Base-by-base conservation (phyloP, 2,797 vertebrate genomes). In the Enteromius afrohamiltoni region DNA sequence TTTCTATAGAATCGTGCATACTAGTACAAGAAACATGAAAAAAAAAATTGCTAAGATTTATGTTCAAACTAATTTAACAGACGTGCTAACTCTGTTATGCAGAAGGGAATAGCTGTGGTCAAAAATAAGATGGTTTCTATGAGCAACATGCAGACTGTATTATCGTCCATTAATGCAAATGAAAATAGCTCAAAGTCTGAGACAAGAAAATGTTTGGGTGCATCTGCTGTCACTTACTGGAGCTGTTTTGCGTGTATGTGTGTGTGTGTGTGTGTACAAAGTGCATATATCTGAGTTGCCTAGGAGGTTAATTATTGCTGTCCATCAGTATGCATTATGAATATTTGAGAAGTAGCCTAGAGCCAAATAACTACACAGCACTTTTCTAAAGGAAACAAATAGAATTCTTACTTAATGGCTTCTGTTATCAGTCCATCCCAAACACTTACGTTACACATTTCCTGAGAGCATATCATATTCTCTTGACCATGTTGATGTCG, bases 361-460 rank as follows among this genome's bases (percentile, higher is more conserved):
- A 42, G 68, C 62, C 75, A 82, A 80, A 73, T 40, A 70, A 26
- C 47, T 31, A 19, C 29, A n/a, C 45, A 53, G 53, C 83, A 80
- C 70, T 84, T 85, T 83, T 77, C 42, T 19, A 47, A 73, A 83
- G 80, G 65, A 83, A 86, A 73, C 7, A 23, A 42, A 53, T n/a
- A 31, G n/a, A 26, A 19, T 73, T 21, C 14, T 80, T 85, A 45
- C 78, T 74, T 89, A 83, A 86, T 79, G 74, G 77, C 40, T 29
- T 40, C 23, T 34, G 67, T 83, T 78, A 87, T 83, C 80, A 55
- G 9, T 26, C 60, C 47, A 51, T 83, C 51, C 17, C 73, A 76
- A 79, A 85, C 83, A 83, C 82, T 88, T 77, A 70, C 29, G 83
- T 77, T 88, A 85, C 80, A 85, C 23, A 78, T 78, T 58, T 55